Base-by-base conservation (phyloP, 2,797 vertebrate genomes). In the Antrozous pallidus region DNA sequence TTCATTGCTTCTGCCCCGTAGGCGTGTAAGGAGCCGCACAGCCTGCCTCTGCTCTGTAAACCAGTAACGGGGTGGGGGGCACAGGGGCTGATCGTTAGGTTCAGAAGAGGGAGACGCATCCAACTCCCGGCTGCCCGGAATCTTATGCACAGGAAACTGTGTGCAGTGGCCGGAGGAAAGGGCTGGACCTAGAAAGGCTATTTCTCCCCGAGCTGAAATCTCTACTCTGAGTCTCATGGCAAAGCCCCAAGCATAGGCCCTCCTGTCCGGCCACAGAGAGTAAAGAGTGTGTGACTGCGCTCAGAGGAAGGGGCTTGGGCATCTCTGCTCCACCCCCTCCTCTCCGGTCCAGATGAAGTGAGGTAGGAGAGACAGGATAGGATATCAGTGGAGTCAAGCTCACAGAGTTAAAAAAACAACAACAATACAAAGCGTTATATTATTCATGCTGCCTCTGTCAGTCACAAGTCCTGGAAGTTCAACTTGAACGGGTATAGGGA, bases 21-120 rank as follows among this genome's bases (percentile, higher is more conserved):
- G 4, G 61, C 47, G 71, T 89, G 93, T 91, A 94, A 84, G 91
- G 80, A 73, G 79, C 91, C 91, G 49, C 47, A 81, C 75, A 83
- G 81, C 38, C 0, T 54, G 12, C 80, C 71, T 86, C 71, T 58
- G 10, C 79, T 84, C 88, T 89, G 87, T 54, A 61, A 96, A 94
- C 31, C 16, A 31, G 13, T 45, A 74, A 90, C 54, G 10, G 45
- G 77, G 45, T 83, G 67, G 36, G 77, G 45, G 86, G 71, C n/a
- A n/a, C n/a, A n/a, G n/a, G n/a, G n/a, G n/a, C n/a, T 74, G 71
- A 92, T 88, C 65, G 58, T 94, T 49, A 58, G 47, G 33, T 95
- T 90, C 40, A 74, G 70, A 16, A 61, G 80, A 56, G 65, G 38
- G 40, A 56, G 69, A 40, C 16, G n/a, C 45, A 36, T 28, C 69